A percentile compares a stretch with the other conserved stretches of the same genome.
These are phyloP conservation scores for Brachionus plicatilis DNA, from an alignment of 1,140 invertebrate genomes.

Conservation along the genomic window DNA sequence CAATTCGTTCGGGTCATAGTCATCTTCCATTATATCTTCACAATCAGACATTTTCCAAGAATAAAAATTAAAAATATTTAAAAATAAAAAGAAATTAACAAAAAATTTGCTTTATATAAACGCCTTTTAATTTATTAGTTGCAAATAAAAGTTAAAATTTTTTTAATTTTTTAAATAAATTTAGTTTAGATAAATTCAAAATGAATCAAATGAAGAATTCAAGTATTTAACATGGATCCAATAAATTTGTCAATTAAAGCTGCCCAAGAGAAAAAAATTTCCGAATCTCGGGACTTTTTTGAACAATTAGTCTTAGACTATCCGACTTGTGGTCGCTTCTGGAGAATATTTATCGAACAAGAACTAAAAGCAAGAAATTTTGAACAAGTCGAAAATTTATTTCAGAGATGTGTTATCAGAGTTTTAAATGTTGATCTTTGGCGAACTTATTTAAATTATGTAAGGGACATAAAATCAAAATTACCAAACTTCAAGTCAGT, in stretches of 20 bases:
- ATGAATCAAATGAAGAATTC: neutral
- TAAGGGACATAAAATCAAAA: conserved; percentile 91
- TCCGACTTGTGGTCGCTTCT: conserved; percentile 89
- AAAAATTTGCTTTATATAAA: neutral
- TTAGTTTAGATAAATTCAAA: too few species aligned
- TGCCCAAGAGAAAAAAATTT: conserved; percentile 66
- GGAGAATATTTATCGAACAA: conserved; percentile 99
- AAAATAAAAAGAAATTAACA: neutral
- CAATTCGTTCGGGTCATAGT: conserved; percentile 37
- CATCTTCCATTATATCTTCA: conserved; percentile 40
- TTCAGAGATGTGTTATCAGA: conserved; percentile 94
- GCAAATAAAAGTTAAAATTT: conserved; percentile 1
- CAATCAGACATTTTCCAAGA: conserved; percentile 22
- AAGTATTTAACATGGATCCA: neutral
- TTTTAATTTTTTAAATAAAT: neutral
- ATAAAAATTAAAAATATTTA: neutral
- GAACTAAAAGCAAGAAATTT: conserved; percentile 60
- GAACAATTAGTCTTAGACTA: conserved; percentile 87
- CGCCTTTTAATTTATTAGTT: neutral
- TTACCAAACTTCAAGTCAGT: conserved; percentile 59
- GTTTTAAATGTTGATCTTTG: conserved; percentile 97
- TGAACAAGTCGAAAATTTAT: conserved; percentile 60
- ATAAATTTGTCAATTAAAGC: conserved; percentile 30
- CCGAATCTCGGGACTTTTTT: conserved; percentile 82
- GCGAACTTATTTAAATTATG: conserved; percentile 94